Conservation (phyloP, 2,113 vertebrate species). For the Melanotaenia duboulayi region DNA sequence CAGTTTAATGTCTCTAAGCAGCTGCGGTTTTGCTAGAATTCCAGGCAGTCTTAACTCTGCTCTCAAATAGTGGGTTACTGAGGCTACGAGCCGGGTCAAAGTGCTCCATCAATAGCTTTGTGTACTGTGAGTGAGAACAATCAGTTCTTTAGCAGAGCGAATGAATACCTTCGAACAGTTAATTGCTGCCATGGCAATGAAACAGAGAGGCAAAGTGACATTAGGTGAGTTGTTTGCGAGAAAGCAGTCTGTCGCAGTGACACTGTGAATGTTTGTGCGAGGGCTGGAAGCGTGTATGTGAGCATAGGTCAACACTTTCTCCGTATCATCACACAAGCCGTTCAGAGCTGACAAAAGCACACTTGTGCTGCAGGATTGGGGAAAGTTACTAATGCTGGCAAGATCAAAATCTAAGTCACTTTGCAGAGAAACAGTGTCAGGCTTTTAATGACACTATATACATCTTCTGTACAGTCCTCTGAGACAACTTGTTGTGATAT, state of each 20-base stretch:
- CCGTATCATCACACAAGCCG: slow-evolving; percentile 43
- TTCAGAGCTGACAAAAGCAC: slow-evolving; percentile 52
- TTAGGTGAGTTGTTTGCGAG: slow-evolving; percentile 49
- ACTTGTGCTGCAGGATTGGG: slow-evolving; percentile 53
- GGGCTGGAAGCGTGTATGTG: slow-evolving; percentile 19
- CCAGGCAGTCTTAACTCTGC: slow-evolving; percentile 49
- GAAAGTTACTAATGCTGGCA: slow-evolving; percentile 61
- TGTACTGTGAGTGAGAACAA: slow-evolving; percentile 55
- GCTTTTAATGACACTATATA: slow-evolving; percentile 39
- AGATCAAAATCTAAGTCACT: slow-evolving; percentile 60
- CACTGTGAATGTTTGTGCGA: slow-evolving; percentile 36
- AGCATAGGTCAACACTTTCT: slow-evolving; percentile 56
- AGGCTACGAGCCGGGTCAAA: slow-evolving; percentile 57
- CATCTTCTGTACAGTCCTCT: too few relatives aligned
- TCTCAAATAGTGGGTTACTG: slow-evolving; percentile 50
- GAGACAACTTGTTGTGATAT: too few relatives aligned
- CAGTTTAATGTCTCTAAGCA: slow-evolving; percentile 14
- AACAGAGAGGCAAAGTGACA: slow-evolving; percentile 54
- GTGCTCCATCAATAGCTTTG: slow-evolving; percentile 58
- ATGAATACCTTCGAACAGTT: slow-evolving; percentile 56
- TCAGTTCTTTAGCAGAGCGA: slow-evolving; percentile 51
- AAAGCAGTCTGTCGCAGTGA: slow-evolving; percentile 34
- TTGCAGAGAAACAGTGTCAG: slow-evolving; percentile 26
- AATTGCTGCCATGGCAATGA: slow-evolving; percentile 68
- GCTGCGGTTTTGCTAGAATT: slow-evolving; percentile 47